Evolutionary conservation across 2,888 invertebrate genomes (phyloP), one percentile per base, ranked within the genome.

Genomic region (Melangyna quadrimaculata): DNA sequence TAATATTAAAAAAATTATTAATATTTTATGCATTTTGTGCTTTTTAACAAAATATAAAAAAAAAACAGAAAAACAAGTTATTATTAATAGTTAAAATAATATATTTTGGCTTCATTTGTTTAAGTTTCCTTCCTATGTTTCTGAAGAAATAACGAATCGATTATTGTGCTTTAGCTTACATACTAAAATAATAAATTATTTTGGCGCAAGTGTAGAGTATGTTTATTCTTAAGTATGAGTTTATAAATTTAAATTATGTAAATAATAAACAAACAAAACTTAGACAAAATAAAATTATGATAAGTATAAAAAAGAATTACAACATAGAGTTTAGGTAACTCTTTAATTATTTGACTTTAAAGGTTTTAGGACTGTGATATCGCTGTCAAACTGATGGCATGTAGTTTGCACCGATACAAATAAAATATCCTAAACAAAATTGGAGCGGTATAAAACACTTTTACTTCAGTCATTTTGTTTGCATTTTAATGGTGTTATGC

Each of bases 131-230:
- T 67, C 24, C 10, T 55, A 45, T 53, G 32, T 32, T 65, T 29
- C 8, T 57, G 24, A 35, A 55, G 12, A 67, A 22, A 53, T 32
- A 80, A 65, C 51, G 53, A 74, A 40, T 59, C 53, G 55, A 37
- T 67, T 53, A 51, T 79, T 80, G 80, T 84, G 84, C 80, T 84
- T 65, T 75, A 75, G 71, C 79, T 59, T 35, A 71, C 61, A 74
- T 45, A 29, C 6, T 61, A 40, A 45, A 51, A 43, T 12, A 19
- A 29, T n/a, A 24, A 17, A 22, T 19, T 40, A 51, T 72, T 55
- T 72, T 75, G 32, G 75, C 53, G 55, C 55, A 71, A 51, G 10
- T 10, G n/a, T 72, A 77, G 70, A 69, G 35, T 19, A 27, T 8
- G 8, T 24, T 51, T 72, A 75, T 67, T 43, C 55, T 63, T 72